A percentile compares a stretch with the other conserved stretches of the same genome.
phyloP scores from a whole-genome alignment of 1,140 invertebrate genomes.

The Papilio machaon region DNA sequence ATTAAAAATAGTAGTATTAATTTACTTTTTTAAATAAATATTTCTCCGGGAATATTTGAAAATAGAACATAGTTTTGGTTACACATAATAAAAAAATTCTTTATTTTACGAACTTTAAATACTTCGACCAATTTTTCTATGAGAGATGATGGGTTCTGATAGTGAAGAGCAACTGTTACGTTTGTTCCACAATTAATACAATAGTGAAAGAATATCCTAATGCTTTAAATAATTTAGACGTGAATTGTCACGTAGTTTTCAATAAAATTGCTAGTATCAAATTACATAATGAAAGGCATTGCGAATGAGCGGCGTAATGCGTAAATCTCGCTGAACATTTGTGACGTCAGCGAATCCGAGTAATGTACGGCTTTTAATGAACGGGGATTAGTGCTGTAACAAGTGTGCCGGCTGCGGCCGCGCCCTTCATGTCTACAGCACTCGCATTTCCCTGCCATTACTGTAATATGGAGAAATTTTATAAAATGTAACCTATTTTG shows the following conservation, averaged over 20 bases:
- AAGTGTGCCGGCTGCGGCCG: not conserved
- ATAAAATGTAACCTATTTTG: not conserved
- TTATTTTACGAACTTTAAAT: too few relatives aligned
- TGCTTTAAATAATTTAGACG: too few relatives aligned
- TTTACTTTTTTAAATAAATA: too few relatives aligned
- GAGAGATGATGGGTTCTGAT: too few relatives aligned
- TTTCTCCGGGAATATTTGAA: too few relatives aligned
- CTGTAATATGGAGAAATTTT: not conserved
- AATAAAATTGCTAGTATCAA: not conserved
- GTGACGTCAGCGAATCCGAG: not conserved
- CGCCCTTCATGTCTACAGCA: not conserved
- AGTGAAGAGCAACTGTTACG: too few relatives aligned
- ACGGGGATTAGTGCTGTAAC: slow-evolving; percentile 19
- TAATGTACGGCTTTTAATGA: slow-evolving; percentile 9
- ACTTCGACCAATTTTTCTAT: too few relatives aligned
- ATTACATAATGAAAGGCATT: not conserved
- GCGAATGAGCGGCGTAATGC: not conserved
- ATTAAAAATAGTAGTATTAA: not conserved
- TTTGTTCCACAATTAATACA: too few relatives aligned
- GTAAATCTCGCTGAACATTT: slow-evolving; percentile 22
- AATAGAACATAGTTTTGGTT: too few relatives aligned
- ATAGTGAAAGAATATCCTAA: too few relatives aligned
- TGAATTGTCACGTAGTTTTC: not conserved
- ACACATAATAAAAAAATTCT: too few relatives aligned
- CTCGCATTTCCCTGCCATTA: not conserved